Evolutionary conservation across 2,113 vertebrate species (phyloP), one percentile per base, ranked within the genome.

Genomic region (Gopherus flavomarginatus): DNA sequence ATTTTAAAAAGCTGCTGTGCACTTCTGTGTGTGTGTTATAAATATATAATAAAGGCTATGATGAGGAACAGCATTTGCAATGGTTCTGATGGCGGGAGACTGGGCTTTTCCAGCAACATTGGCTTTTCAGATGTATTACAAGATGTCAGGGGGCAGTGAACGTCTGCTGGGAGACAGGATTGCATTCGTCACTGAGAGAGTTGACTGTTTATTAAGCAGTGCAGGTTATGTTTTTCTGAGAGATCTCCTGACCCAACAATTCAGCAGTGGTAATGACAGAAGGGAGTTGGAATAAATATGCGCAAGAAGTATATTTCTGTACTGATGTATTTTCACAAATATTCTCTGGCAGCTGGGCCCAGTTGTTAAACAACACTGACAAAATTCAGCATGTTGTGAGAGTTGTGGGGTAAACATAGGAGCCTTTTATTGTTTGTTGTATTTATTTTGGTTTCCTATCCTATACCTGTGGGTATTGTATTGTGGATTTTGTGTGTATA

Each of bases 131-230:
- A 5, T 50, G 1, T 91, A 21, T 89, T 75, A 42, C 5, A 5
- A 14, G 5, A 8, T 82, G 12, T 21, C 62, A 86, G 21, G 79
- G 47, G 0, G 0, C 21, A 88, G 3, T 1, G 8, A 29, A 50
- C 5, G 56, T 14, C 11, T 8, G 53, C 0, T 42, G n/a, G 19
- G 11, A 31, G 47, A 69, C 86, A 0, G 0, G 0, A 81, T 83
- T 91, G 53, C 47, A 8, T 9, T 29, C 11, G 9, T 29, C 24
- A 26, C 0, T 31, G 42, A 86, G 3, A 80, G 31, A 35, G 83
- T 56, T 11, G 2, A 17, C 47, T 91, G 16, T 65, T 85, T 78
- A 47, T 5, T 84, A 11, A 90, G 38, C 3, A 24, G 47, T 35
- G 6, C 14, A 26, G 8, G 6, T 65, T 84, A 31, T 82, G 29